Percentiles rank a stretch among this genome's conserved stretches.
These are phyloP conservation scores for Orthosia gothica DNA, from an alignment of 2,888 invertebrate genomes.

Conservation along the genomic window DNA sequence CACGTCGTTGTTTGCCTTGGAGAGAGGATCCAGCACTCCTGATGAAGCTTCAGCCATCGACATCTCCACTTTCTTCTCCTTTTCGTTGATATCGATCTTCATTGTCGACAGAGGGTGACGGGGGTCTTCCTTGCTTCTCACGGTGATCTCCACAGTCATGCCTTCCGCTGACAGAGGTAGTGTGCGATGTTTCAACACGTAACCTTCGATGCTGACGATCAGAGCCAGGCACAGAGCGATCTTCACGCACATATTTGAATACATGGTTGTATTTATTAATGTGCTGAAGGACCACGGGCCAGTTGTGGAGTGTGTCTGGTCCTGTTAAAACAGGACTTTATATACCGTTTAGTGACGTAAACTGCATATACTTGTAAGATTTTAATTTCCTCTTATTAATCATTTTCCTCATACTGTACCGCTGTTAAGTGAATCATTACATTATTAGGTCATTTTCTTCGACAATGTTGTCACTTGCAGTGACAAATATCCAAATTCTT, in stretches of 20 bases:
- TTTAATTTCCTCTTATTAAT: not conserved
- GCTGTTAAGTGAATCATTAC: not conserved
- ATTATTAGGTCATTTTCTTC: too few species aligned
- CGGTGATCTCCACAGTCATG: conserved; percentile 61
- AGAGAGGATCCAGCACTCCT: conserved; percentile 19
- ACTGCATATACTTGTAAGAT: not conserved
- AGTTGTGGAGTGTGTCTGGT: conserved; percentile 17
- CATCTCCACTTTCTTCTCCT: conserved; percentile 42
- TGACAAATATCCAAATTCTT: too few species aligned
- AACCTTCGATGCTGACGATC: conserved; percentile 60
- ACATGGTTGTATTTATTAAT: conserved; percentile 40
- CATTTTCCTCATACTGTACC: conserved; percentile 3
- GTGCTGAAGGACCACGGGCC: conserved; percentile 22
- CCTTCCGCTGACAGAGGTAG: conserved; percentile 63
- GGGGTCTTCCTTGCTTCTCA: conserved; percentile 53
- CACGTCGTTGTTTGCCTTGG: not conserved
- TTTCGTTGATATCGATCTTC: conserved; percentile 56
- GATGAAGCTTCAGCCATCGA: conserved; percentile 33
- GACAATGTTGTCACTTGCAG: too few species aligned
- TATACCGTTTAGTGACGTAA: conserved; percentile 38
- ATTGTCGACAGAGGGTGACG: conserved; percentile 48
- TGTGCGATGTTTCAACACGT: conserved; percentile 51
- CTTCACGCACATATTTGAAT: conserved; percentile 57
- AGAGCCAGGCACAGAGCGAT: conserved; percentile 59
- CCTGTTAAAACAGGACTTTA: not conserved